Evolutionary conservation across 2,888 invertebrate genomes (phyloP), one percentile per base, ranked within the genome.

Genomic region (Synergus gifuensis): DNA sequence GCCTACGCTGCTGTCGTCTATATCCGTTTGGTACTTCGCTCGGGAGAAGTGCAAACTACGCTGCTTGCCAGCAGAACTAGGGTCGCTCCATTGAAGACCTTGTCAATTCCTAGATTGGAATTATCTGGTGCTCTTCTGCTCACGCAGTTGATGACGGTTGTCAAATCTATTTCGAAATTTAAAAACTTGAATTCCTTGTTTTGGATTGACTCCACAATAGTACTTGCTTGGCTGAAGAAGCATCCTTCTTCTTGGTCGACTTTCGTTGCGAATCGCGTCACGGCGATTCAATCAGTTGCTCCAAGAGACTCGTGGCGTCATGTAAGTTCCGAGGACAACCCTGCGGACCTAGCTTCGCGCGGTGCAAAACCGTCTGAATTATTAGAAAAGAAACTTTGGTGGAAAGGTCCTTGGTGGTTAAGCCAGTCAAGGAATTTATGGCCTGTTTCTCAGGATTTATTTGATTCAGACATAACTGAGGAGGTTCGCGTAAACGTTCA

Each of bases 141-240:
- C 22, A 22, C 22, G 1, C 22, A 22, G 1, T 22, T 22, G 22
- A 22, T 22, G 22, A 22, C 0, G 1, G 22, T 1, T 22, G 22
- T 22, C 1, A 22, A 22, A 22, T 22, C 22, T 18, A 11, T 42
- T 16, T 4, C 18, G 54, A 22, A 16, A 16, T 67, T 67, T 49
- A 7, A 16, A 7, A 49, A 66, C 46, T 62, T 78, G 16, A 44
- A 9, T 36, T 64, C 58, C 9, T 40, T 64, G 1, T 79, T 0
- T 60, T 82, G 79, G 81, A 82, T 76, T 3, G 79, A 82, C 18
- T 77, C 81, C 16, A 76, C 76, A 3, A 66, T 82, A 2, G 64
- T 64, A 0, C 49, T 79, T 18, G 73, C 79, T 2, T 82, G 81
- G 78, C 12, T 79, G 36, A 60, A 54, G 5, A 64, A 67, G 22